A percentile compares a stretch with the other conserved stretches of the same genome.
Conservation (phyloP, 2,113 vertebrate genomes). For the Ctenomys sociabilis region DNA sequence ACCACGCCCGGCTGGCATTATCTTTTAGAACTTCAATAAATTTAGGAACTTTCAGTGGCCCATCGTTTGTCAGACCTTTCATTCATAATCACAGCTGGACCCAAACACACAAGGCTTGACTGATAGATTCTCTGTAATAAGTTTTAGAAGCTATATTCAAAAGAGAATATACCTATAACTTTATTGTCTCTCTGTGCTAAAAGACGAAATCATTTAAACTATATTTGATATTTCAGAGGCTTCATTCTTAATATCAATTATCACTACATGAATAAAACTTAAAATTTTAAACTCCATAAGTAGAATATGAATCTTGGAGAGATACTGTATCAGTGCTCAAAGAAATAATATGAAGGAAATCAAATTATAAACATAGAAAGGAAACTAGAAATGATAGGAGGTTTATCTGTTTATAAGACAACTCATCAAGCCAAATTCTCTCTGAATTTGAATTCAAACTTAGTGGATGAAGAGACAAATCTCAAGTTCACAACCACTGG, state of each 20-base stretch:
- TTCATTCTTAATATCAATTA: slow-evolving; percentile 26
- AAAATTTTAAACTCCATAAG: not conserved
- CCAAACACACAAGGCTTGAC: not conserved
- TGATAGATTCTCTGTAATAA: not conserved
- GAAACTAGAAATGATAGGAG: not conserved
- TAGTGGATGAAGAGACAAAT: not conserved
- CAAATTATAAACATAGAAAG: not conserved
- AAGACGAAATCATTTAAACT: not conserved
- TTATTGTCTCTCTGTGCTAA: not conserved
- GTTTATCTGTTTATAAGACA: not conserved
- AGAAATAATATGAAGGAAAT: not conserved
- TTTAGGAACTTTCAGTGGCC: not conserved
- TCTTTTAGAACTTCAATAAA: not conserved
- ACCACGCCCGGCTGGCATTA: no score
- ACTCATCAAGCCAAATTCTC: not conserved
- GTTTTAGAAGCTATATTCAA: not conserved
- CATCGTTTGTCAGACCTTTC: not conserved
- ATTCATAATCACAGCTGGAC: not conserved
- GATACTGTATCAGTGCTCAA: not conserved
- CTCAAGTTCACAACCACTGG: not conserved
- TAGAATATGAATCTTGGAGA: not conserved
- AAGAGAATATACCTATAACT: not conserved
- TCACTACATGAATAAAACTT: not conserved
- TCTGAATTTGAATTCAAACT: not conserved
- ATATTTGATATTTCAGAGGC: not conserved